A percentile compares a stretch with the other conserved stretches of the same genome.
Conservation (phyloP, 2,888 invertebrate genomes). For the Bhutanitis thaidina region DNA sequence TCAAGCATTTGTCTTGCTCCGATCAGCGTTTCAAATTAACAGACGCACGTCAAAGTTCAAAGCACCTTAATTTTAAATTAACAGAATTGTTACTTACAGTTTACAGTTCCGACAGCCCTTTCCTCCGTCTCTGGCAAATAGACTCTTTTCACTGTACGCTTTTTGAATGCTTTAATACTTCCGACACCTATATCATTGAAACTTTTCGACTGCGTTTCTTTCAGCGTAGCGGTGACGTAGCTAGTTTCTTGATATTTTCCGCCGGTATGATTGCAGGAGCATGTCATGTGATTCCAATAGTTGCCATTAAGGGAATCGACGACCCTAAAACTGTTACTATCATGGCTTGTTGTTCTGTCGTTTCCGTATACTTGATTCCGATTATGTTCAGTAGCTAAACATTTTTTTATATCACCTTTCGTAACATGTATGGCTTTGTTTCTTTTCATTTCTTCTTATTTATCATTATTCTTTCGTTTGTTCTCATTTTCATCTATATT, state of each 20-base stretch:
- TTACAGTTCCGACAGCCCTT: constrained; percentile 47
- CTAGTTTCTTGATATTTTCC: constrained; percentile 6
- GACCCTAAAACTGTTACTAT: neutral
- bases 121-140: constrained; percentile 55
- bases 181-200: constrained; percentile 51
- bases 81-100: constrained; percentile 46
- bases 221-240: constrained; percentile 3
- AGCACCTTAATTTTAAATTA: no score
- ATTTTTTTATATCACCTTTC: constrained; percentile 30
- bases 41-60: no score
- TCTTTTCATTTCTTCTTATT: constrained; percentile 38
- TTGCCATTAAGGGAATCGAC: constrained; percentile 7
- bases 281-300: constrained; percentile 24
- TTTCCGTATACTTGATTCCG: constrained; percentile 23
- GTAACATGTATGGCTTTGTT: constrained; percentile 45
- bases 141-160: constrained; percentile 44
- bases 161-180: constrained; percentile 42
- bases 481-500: constrained; percentile 22
- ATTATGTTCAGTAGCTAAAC: constrained; percentile 25
- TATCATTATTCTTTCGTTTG: constrained; percentile 41
- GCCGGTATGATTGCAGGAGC: constrained; percentile 8
- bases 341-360: constrained; percentile 2
- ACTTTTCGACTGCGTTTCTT: constrained; percentile 27
- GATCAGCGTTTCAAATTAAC: no score
- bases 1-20: no score